Evolutionary conservation across 2,888 invertebrate species (phyloP).

Genomic region (Diarsia rubi): DNA sequence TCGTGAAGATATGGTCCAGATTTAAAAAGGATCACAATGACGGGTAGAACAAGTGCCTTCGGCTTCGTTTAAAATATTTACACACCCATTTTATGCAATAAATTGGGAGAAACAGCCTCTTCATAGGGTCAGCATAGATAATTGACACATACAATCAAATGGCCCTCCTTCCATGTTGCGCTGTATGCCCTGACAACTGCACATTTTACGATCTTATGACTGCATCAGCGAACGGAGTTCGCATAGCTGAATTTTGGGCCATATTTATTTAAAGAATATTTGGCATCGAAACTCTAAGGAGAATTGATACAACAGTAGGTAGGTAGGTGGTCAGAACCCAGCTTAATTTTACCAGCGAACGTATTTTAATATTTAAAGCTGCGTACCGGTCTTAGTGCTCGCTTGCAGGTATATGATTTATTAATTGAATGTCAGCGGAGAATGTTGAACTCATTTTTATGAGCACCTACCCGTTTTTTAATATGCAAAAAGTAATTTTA

Average conservation of each 20-base stretch:
- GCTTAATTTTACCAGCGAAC: conserved; percentile 7
- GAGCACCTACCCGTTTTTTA: conserved; percentile 20
- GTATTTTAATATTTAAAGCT: conserved; percentile 41
- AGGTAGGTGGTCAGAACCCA: not conserved
- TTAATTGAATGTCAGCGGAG: conserved; percentile 43
- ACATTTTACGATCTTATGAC: too few relatives aligned
- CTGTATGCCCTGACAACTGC: too few relatives aligned
- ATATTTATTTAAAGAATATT: too few relatives aligned
- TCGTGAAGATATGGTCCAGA: too few relatives aligned
- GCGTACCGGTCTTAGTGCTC: conserved; percentile 20
- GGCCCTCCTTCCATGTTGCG: too few relatives aligned
- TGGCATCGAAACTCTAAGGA: too few relatives aligned
- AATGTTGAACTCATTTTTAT: conserved; percentile 27
- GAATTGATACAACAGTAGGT: not conserved
- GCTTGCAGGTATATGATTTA: conserved; percentile 44
- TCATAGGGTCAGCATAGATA: not conserved
- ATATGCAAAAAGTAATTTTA: conserved; percentile 16
- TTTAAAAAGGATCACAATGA: too few relatives aligned
- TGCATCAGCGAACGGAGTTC: too few relatives aligned
- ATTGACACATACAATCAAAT: too few relatives aligned
- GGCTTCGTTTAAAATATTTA: not conserved
- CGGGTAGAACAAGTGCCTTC: too few relatives aligned
- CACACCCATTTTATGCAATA: not conserved
- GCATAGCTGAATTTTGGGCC: too few relatives aligned
- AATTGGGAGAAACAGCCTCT: not conserved